These are phyloP conservation scores for Bradypodion ventrale DNA, from an alignment of 2,797 vertebrate genomes.

Conservation along the genomic window DNA sequence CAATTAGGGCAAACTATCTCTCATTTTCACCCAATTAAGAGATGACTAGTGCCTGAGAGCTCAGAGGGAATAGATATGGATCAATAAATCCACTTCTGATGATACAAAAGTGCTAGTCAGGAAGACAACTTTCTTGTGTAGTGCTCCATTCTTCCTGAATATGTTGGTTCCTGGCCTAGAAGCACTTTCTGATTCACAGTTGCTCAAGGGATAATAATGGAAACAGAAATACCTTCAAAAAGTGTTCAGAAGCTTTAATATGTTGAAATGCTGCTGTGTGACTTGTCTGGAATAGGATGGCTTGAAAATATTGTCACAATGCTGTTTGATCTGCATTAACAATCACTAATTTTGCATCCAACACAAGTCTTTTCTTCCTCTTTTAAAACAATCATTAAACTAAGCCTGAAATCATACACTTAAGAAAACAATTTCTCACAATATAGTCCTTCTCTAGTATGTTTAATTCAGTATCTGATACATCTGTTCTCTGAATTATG, in stretches of 20 bases:
- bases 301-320: neutral
- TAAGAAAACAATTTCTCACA: neutral
- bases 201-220: neutral
- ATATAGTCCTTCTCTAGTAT: neutral
- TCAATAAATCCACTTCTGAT: neutral
- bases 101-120: neutral
- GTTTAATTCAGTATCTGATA: neutral
- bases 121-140: neutral
- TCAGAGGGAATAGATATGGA: neutral
- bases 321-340: neutral
- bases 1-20: neutral
- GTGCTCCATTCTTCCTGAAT: neutral
- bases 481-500: neutral
- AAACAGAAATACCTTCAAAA: neutral
- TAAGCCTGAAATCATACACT: neutral
- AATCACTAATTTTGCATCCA: neutral
- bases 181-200: neutral
- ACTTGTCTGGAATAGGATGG: neutral
- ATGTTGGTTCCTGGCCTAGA: neutral
- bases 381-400: neutral
- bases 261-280: neutral
- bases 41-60: neutral
- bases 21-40: conserved; percentile 1
- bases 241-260: neutral
- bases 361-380: neutral